A percentile compares a stretch with the other conserved stretches of the same genome.
These are phyloP conservation scores for Volucella inflata DNA, from an alignment of 2,888 invertebrate genomes.

Conservation along the genomic window DNA sequence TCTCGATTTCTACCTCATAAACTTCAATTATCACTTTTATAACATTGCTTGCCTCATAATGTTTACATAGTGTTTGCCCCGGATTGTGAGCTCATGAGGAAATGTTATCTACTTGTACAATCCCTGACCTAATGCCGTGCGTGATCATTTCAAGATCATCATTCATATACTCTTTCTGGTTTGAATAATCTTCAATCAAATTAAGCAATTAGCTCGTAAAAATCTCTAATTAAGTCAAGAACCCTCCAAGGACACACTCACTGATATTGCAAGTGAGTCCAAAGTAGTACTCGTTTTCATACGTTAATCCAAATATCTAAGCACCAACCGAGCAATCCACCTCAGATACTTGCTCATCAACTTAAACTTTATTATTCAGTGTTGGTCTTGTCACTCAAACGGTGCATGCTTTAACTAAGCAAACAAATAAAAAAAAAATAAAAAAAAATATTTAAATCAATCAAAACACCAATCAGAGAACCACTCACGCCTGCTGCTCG, in stretches of 20 bases:
- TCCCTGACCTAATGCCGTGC: constrained; percentile 24
- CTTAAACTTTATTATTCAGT: not conserved
- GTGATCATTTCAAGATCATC: constrained; percentile 52
- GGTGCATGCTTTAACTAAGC: not conserved
- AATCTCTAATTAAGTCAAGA: not conserved
- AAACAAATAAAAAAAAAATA: too few species aligned
- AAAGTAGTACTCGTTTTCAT: not conserved
- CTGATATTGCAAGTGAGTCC: not conserved
- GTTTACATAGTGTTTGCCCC: too few species aligned
- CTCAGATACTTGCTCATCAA: not conserved
- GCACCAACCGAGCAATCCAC: constrained; percentile 10
- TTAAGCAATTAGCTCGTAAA: constrained; percentile 2
- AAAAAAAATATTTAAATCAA: too few species aligned
- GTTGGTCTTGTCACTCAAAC: not conserved
- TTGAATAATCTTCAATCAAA: not conserved
- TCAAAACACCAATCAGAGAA: too few species aligned
- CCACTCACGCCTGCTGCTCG: too few species aligned
- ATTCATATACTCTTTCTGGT: not conserved
- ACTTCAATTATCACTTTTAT: too few species aligned
- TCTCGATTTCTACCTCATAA: too few species aligned
- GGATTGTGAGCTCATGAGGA: not conserved
- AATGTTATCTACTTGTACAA: not conserved
- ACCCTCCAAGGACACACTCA: constrained; percentile 14
- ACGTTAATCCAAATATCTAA: not conserved
- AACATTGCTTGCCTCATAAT: too few species aligned